Percentiles rank a stretch among this genome's conserved stretches.
phyloP scores from a whole-genome alignment of 1,140 invertebrate species.

The Papilio polyxenes region DNA sequence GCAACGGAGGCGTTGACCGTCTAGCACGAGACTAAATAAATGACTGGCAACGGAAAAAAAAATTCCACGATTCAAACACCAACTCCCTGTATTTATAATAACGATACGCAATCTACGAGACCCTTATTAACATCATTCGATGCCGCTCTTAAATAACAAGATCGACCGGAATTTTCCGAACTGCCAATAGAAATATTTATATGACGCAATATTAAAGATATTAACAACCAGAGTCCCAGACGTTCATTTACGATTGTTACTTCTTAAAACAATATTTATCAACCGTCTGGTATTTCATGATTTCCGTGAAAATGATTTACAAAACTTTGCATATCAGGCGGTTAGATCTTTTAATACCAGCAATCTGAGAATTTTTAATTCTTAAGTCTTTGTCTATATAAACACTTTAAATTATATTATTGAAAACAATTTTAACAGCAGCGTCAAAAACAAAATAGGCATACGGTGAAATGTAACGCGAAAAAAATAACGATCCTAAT shows the following conservation, averaged over 20 bases:
- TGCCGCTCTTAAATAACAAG: constrained; percentile 16
- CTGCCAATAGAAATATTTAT: constrained; percentile 2
- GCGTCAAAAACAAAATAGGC: neutral
- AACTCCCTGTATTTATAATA: constrained; percentile 2
- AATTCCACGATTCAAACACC: neutral
- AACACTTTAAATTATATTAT: neutral
- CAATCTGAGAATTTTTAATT: neutral
- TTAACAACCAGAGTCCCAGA: neutral
- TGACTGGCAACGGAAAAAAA: constrained; percentile 22
- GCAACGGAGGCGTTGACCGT: constrained; percentile 4
- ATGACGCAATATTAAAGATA: constrained; percentile 8
- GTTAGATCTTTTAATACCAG: constrained; percentile 23
- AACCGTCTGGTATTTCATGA: constrained; percentile 19
- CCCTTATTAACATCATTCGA: constrained; percentile 18
- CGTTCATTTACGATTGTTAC: neutral
- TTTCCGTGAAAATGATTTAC: constrained; percentile 17
- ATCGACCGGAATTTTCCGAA: constrained; percentile 14
- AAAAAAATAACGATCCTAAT: too few species aligned
- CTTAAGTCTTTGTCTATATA: neutral
- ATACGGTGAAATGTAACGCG: neutral
- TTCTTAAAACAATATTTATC: constrained; percentile 21
- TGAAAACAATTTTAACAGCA: neutral
- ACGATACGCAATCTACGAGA: constrained; percentile 10
- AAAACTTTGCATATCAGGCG: neutral
- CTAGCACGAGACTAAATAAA: constrained; percentile 15